Percentiles rank a stretch among this genome's conserved stretches.
Conservation (phyloP, 2,888 invertebrate genomes). For the Andrena flavipes region DNA sequence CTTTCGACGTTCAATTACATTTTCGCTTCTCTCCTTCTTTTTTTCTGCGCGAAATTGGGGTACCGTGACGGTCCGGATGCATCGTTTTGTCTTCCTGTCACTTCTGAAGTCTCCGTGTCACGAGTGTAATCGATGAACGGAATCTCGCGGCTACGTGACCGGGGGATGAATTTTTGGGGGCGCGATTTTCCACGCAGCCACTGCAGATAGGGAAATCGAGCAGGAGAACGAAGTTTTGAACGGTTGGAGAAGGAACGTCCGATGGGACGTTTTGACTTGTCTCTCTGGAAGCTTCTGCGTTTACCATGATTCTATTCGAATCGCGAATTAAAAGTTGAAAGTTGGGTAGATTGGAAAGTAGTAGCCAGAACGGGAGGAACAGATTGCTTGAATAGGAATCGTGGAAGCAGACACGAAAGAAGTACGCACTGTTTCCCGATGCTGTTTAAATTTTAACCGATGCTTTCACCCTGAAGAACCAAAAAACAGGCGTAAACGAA, state of each 20-base stretch:
- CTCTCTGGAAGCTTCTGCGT: no score
- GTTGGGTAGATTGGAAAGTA: no score
- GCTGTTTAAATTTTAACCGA: no score
- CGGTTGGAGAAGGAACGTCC: not conserved
- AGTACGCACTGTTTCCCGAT: no score
- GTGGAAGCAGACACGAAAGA: no score
- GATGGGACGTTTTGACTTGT: not conserved
- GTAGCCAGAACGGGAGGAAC: no score
- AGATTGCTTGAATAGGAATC: no score
- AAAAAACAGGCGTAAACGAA: no score
- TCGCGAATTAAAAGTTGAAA: no score
- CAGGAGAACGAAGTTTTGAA: not conserved
- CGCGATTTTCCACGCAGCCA: not conserved
- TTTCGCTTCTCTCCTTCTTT: not conserved
- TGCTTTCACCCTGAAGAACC: no score
- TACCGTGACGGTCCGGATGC: not conserved
- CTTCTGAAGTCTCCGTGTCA: not conserved
- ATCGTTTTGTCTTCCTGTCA: not conserved
- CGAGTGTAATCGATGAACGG: not conserved
- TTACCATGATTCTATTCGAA: no score
- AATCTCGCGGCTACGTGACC: not conserved
- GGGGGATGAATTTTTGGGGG: not conserved
- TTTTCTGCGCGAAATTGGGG: not conserved
- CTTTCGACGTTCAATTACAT: constrained; percentile 16
- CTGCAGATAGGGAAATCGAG: not conserved